Evolutionary conservation across 2,113 vertebrate species (phyloP), one percentile per base, ranked within the genome.

Genomic region (Laticauda laticaudata): DNA sequence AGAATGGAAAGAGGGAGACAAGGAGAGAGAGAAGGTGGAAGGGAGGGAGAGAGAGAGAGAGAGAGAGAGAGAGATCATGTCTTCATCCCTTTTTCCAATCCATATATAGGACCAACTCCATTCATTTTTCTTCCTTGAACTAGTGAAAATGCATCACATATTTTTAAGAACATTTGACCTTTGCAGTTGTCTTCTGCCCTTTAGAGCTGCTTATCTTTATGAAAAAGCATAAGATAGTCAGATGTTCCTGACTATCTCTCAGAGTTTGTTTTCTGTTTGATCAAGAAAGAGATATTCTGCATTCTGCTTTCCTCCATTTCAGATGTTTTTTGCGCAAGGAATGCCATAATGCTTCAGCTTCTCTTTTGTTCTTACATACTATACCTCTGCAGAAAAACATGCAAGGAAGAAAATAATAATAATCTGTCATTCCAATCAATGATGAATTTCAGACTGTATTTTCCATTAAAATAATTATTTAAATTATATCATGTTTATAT

Each of bases 191-290:
- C 87, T 69, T 56, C 56, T 87, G 87, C 89, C 91, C 87, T 75
- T 93, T 86, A 85, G 61, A 14, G 6, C 34, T 90, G 88, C 88
- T 90, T 92, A 94, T 90, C 91, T 87, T 90, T 94, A 53, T n/a
- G 88, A 92, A 90, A 92, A 90, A 90, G 89, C 45, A 86, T 39
- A 39, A 39, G 34, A 39, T 39, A 1, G 34, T 39, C 34, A 39
- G 34, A 34, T n/a, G 1, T 39, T 2, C 18, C 18, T 20, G 53
- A 53, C 90, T 88, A 29, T 87, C 81, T 94, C 69, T 55, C 87
- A 75, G 56, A 48, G 88, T 69, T 90, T 90, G 26, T 90, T 87
- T 90, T 94, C 51, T 51, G 87, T 89, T 64, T 48, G 18, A 81
- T 86, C 59, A 87, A 87, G 75, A 87, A 10, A 18, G 9, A 0